Percentiles rank a stretch among this genome's conserved stretches.
phyloP scores from a whole-genome alignment of 2,797 vertebrate species.

The Diplodus sargus region DNA sequence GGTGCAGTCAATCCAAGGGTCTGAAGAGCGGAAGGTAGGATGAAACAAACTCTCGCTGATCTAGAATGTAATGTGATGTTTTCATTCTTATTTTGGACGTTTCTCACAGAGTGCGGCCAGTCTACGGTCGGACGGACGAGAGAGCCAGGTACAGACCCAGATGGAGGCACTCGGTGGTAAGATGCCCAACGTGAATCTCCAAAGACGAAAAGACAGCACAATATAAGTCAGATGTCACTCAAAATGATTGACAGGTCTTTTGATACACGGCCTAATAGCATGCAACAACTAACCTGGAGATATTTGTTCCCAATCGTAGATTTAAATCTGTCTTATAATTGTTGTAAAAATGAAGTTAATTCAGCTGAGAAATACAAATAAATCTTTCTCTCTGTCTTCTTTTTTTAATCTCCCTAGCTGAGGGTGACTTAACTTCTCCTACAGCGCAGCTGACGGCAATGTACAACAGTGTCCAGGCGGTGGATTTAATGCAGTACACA shows the following conservation, averaged over 20 bases:
- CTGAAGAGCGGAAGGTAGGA: slow-evolving; percentile 65
- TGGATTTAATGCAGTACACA: slow-evolving; percentile 87
- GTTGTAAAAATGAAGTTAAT: background rate
- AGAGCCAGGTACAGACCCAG: slow-evolving; percentile 64
- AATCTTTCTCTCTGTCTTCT: too few species aligned
- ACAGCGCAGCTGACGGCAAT: background rate
- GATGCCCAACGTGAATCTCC: slow-evolving; percentile 8
- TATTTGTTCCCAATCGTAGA: background rate
- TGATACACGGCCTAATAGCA: background rate
- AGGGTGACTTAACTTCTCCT: slow-evolving; percentile 15
- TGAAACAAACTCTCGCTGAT: background rate
- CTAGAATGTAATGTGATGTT: background rate
- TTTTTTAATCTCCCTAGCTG: slow-evolving; percentile 46
- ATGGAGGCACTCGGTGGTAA: slow-evolving; percentile 63
- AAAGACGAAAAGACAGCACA: background rate
- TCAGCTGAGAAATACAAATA: background rate
- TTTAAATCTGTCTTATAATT: background rate
- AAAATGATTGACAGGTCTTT: background rate
- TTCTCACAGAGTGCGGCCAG: slow-evolving; percentile 68
- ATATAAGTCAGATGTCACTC: background rate
- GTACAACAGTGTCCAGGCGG: slow-evolving; percentile 26
- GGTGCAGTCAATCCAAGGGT: slow-evolving; percentile 26
- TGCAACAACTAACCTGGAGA: background rate
- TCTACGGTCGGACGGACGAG: slow-evolving; percentile 56
- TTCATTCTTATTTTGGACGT: slow-evolving; percentile 21